phyloP scores from a whole-genome alignment of 1,140 invertebrate species.

The Acromyrmex echinatior region DNA sequence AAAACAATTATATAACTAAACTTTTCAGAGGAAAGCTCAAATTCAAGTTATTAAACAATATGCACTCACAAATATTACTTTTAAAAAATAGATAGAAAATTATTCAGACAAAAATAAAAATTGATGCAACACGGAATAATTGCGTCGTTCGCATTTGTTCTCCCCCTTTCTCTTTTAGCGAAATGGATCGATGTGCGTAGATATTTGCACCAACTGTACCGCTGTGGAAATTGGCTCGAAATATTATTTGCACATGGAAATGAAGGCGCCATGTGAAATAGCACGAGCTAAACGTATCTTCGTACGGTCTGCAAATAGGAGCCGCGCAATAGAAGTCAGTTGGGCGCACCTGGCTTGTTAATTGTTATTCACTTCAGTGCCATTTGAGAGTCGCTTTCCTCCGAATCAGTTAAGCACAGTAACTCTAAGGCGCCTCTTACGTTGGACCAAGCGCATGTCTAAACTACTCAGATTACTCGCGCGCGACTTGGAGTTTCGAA shows the following conservation, averaged over 20 bases:
- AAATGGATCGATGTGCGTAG: slow-evolving; percentile 9
- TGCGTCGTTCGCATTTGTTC: neutral
- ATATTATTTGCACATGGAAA: slow-evolving; percentile 79
- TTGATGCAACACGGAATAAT: slow-evolving; percentile 10
- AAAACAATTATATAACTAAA: neutral
- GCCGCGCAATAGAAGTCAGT: neutral
- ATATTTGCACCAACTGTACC: slow-evolving; percentile 33
- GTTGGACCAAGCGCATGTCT: slow-evolving; percentile 33
- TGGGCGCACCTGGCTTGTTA: slow-evolving; percentile 70
- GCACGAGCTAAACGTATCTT: slow-evolving; percentile 76
- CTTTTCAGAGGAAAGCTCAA: neutral
- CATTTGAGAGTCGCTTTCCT: slow-evolving; percentile 74
- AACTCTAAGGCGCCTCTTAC: slow-evolving; percentile 29
- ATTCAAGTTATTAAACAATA: neutral
- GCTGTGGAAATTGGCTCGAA: slow-evolving; percentile 69
- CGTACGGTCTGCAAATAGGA: slow-evolving; percentile 72
- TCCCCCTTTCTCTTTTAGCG: neutral
- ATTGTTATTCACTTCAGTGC: slow-evolving; percentile 79
- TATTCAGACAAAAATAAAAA: slow-evolving; percentile 3
- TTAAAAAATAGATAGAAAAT: slow-evolving; percentile 7
- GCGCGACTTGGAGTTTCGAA: slow-evolving; percentile 14
- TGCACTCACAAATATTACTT: neutral
- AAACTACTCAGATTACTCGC: slow-evolving; percentile 50
- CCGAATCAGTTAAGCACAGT: slow-evolving; percentile 73
- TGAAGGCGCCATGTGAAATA: slow-evolving; percentile 76